phyloP scores from a whole-genome alignment of 1,140 invertebrate species.

The Drosophila ohnishii region DNA sequence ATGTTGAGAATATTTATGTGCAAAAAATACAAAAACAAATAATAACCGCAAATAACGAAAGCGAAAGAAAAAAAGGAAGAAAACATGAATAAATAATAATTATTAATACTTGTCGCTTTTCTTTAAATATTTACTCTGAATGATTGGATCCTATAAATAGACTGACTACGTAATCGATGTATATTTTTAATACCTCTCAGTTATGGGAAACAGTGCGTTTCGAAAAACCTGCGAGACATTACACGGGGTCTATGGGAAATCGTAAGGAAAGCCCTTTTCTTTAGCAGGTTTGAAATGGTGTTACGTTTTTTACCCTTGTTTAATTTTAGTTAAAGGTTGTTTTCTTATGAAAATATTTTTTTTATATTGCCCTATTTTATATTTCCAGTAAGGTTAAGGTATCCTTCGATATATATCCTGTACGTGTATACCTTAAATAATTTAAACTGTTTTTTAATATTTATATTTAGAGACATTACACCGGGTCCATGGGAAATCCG shows the following conservation, averaged over 20 bases:
- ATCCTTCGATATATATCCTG: no score
- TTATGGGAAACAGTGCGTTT: slow-evolving; percentile 44
- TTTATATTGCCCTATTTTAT: no score
- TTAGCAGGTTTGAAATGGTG: neutral
- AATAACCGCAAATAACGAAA: slow-evolving; percentile 37
- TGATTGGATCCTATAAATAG: slow-evolving; percentile 71
- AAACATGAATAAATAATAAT: slow-evolving; percentile 74
- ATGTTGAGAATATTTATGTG: slow-evolving; percentile 67
- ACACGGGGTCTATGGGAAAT: neutral
- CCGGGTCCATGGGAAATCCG: neutral
- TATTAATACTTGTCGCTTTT: slow-evolving; percentile 57
- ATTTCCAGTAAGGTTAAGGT: no score
- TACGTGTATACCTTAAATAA: no score
- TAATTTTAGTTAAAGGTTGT: no score
- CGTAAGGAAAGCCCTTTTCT: neutral
- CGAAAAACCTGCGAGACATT: neutral
- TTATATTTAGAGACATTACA: neutral
- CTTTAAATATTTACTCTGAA: slow-evolving; percentile 49
- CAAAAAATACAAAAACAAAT: slow-evolving; percentile 38
- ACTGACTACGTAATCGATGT: slow-evolving; percentile 69
- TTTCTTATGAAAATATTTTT: no score
- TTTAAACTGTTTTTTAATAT: no score
- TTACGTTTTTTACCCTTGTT: neutral
- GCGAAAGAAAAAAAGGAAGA: slow-evolving; percentile 12
- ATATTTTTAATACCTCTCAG: slow-evolving; percentile 64